These are phyloP conservation scores for Ceryle rudis DNA, from an alignment of 2,797 vertebrate species.

Conservation along the genomic window DNA sequence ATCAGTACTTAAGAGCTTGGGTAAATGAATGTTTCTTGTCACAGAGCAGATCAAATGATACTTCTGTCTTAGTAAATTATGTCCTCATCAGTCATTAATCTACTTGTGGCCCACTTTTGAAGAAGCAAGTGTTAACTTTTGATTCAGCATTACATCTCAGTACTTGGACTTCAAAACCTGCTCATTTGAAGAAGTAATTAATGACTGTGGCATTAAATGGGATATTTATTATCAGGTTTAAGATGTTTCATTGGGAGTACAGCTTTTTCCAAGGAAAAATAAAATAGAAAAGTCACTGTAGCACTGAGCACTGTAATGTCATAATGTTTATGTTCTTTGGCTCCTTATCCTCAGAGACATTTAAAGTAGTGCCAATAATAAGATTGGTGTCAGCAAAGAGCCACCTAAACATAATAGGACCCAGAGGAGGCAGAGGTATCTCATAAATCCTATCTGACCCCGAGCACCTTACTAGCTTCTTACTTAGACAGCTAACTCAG, in stretches of 20 bases:
- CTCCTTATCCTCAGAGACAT: background rate
- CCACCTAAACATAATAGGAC: background rate
- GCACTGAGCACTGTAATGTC: background rate
- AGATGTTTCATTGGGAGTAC: background rate
- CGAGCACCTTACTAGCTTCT: background rate
- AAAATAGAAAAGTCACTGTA: background rate
- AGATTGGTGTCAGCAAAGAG: background rate
- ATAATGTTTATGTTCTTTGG: background rate
- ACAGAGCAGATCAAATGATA: background rate
- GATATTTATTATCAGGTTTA: slow-evolving; percentile 1
- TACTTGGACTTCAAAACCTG: background rate
- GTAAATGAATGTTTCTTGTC: background rate
- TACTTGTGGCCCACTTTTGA: background rate
- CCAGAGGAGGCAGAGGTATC: background rate
- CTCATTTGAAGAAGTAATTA: background rate
- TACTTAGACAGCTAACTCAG: no score
- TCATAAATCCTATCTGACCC: background rate
- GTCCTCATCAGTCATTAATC: background rate
- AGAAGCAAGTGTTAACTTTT: background rate
- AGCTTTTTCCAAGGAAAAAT: slow-evolving; percentile 1
- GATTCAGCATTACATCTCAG: background rate
- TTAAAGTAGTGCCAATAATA: background rate
- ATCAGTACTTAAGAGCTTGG: background rate
- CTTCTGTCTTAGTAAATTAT: background rate
- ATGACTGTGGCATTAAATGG: background rate